These are phyloP conservation scores for Elanoides forficatus DNA, from an alignment of 2,113 vertebrate genomes.

Conservation along the genomic window DNA sequence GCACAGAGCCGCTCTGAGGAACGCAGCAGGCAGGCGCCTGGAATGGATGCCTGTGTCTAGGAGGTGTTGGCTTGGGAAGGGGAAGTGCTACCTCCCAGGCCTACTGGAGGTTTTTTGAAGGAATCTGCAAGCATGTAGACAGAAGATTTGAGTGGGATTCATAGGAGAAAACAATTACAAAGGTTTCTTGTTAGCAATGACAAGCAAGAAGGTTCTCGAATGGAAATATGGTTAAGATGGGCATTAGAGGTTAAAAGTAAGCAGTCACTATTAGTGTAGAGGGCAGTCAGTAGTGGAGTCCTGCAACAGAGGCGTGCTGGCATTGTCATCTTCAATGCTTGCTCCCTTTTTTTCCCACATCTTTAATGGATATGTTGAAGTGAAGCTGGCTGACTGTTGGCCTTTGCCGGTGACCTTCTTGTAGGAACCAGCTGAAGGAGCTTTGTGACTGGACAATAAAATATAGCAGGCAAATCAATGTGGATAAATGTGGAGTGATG, in stretches of 20 bases:
- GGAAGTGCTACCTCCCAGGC: neutral
- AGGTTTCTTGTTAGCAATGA: neutral
- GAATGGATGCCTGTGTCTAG: accelerated
- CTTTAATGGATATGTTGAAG: neutral
- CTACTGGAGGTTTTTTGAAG: neutral
- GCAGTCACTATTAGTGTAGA: neutral
- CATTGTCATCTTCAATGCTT: neutral
- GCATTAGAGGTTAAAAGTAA: neutral
- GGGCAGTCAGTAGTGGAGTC: neutral
- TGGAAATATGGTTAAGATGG: neutral
- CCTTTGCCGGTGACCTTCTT: neutral
- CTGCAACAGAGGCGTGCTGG: neutral
- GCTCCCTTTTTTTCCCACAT: neutral
- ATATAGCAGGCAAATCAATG: neutral
- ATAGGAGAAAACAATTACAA: neutral
- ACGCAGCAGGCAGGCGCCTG: accelerated
- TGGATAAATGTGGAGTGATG: neutral
- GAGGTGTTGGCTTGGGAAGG: neutral
- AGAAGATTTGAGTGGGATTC: neutral
- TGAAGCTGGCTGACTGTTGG: neutral
- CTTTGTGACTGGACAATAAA: neutral
- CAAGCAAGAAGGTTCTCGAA: neutral
- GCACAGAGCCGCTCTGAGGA: neutral
- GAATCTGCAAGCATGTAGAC: neutral
- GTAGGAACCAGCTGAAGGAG: neutral